Conservation (phyloP, 2,113 vertebrate genomes). For the Chaetorhynchus papuensis region DNA sequence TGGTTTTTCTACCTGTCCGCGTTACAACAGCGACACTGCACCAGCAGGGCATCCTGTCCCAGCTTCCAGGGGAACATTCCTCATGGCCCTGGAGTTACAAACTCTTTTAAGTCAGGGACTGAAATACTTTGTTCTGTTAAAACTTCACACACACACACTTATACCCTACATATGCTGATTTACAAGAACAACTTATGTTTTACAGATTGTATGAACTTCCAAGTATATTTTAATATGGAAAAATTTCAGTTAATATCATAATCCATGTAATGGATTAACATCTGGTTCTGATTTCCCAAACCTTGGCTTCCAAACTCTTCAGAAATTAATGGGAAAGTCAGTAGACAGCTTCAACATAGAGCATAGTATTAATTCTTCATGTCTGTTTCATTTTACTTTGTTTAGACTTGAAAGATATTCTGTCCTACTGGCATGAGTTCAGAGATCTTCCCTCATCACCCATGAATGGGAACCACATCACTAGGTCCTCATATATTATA, state of each 20-base stretch:
- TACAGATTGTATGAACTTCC: background rate
- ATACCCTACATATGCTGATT: background rate
- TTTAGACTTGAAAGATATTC: background rate
- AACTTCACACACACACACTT: background rate
- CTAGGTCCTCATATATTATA: background rate
- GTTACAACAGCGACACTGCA: no score
- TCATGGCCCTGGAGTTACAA: background rate
- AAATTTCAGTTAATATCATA: background rate
- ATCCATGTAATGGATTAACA: background rate
- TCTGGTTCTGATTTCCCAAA: background rate
- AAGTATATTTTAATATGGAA: background rate
- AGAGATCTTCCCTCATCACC: background rate
- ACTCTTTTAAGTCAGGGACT: background rate
- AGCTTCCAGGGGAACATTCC: background rate
- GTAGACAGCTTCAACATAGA: background rate
- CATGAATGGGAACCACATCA: background rate
- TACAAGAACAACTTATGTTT: background rate
- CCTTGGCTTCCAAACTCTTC: background rate
- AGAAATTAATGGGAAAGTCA: background rate
- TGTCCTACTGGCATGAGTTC: background rate
- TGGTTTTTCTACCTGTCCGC: no score
- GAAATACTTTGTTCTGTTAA: background rate
- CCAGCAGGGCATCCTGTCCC: background rate
- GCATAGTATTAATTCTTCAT: background rate
- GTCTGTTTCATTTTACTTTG: slow-evolving; percentile 1